These are phyloP conservation scores for Tinamus guttatus DNA, from an alignment of 2,113 vertebrate species.

Conservation along the genomic window DNA sequence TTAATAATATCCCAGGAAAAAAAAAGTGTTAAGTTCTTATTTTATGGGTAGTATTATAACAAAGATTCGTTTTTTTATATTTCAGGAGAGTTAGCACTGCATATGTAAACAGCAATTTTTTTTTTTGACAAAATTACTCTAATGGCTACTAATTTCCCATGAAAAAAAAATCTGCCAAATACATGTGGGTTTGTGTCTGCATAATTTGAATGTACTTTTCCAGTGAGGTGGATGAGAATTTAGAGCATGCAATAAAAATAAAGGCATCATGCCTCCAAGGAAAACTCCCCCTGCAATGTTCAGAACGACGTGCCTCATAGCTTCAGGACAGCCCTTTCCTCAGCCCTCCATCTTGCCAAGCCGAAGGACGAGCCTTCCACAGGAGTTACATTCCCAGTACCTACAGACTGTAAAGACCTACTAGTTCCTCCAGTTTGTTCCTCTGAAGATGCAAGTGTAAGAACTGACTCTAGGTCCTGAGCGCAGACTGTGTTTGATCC, in stretches of 20 bases:
- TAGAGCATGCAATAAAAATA: not conserved
- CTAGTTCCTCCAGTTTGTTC: not conserved
- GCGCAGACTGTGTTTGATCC: not conserved
- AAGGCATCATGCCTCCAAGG: not conserved
- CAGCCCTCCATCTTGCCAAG: not conserved
- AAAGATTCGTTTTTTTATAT: not conserved
- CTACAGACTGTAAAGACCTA: not conserved
- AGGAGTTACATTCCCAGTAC: not conserved
- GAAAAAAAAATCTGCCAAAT: not conserved
- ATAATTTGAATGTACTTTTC: not conserved
- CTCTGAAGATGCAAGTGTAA: not conserved
- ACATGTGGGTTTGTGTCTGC: not conserved
- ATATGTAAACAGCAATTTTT: not conserved
- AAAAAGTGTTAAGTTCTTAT: not conserved
- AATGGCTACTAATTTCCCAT: not conserved
- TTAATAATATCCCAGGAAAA: slow-evolving; percentile 5
- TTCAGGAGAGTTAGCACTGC: not conserved
- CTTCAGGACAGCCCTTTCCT: not conserved
- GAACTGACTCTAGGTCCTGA: not conserved
- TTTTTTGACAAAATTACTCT: not conserved
- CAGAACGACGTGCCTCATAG: not conserved
- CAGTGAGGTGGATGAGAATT: not conserved
- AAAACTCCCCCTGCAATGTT: not conserved
- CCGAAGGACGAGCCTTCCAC: not conserved
- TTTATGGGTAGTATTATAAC: not conserved